Evolutionary conservation across 2,113 vertebrate genomes (phyloP).

Genomic region (Bufo bufo): DNA sequence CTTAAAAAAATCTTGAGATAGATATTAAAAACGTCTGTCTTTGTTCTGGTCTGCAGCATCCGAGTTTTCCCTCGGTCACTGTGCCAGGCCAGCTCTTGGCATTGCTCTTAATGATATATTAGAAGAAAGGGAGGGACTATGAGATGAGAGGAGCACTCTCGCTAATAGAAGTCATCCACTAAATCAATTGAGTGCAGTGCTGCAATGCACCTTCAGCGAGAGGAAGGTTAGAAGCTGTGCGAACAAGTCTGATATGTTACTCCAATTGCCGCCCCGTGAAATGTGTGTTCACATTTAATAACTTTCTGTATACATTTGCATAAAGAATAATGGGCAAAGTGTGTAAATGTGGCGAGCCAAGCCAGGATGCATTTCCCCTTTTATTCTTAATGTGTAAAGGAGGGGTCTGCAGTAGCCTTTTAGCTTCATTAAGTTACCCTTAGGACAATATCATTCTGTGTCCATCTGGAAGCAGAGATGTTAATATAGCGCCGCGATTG

Average conservation of each 20-base stretch:
- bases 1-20: not conserved
- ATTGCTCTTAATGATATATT: conserved; percentile 75
- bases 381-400: not conserved
- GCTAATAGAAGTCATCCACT: conserved; percentile 73
- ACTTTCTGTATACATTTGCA: conserved; percentile 19
- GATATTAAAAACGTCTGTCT: not conserved
- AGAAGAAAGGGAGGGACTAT: conserved; percentile 66
- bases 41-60: conserved; percentile 14
- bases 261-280: conserved; percentile 29
- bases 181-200: conserved; percentile 71
- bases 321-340: conserved; percentile 6
- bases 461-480: conserved; percentile 44
- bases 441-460: not conserved
- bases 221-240: conserved; percentile 60
- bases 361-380: not conserved
- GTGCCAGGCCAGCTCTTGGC: conserved; percentile 69
- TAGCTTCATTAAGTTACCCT: not conserved
- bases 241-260: conserved; percentile 61
- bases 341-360: not conserved
- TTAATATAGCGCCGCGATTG: conserved; percentile 51
- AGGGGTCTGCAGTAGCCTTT: not conserved
- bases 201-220: conserved; percentile 62
- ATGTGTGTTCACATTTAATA: conserved; percentile 26
- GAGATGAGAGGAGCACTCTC: conserved; percentile 66
- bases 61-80: conserved; percentile 64